These are phyloP conservation scores for Rhynchophorus ferrugineus DNA, from an alignment of 1,140 invertebrate genomes.

Conservation along the genomic window DNA sequence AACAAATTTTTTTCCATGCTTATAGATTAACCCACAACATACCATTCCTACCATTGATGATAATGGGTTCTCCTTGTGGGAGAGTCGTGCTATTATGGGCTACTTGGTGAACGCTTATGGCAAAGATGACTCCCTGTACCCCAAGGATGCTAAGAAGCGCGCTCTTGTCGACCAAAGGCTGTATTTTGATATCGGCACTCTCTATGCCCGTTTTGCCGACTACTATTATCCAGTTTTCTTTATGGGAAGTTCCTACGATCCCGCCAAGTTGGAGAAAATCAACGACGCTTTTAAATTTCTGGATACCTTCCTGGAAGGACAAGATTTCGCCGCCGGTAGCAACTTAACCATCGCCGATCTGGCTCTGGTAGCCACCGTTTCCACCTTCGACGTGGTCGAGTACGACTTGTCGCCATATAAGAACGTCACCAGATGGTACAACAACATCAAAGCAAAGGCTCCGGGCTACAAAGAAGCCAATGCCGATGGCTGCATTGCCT, in stretches of 20 bases:
- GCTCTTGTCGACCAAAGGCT: constrained; percentile 65
- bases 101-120: constrained; percentile 68
- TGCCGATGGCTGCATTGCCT: constrained; percentile 41
- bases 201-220: constrained; percentile 58
- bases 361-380: constrained; percentile 50
- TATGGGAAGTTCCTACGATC: constrained; percentile 53
- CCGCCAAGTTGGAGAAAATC: constrained; percentile 55
- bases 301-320: constrained; percentile 58
- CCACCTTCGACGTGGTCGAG: constrained; percentile 57
- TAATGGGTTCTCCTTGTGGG: constrained; percentile 56
- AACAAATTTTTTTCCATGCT: constrained; percentile 22
- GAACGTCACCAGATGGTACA: constrained; percentile 61
- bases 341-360: constrained; percentile 68
- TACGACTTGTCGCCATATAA: constrained; percentile 59
- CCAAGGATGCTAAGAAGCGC: constrained; percentile 60
- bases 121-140: constrained; percentile 64
- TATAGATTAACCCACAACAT: constrained; percentile 65
- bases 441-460: constrained; percentile 56
- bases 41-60: constrained; percentile 63
- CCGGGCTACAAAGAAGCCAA: constrained; percentile 69
- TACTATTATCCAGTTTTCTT: constrained; percentile 63
- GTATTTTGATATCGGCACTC: constrained; percentile 64
- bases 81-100: constrained; percentile 63
- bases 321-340: constrained; percentile 58
- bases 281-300: constrained; percentile 55